Conservation (phyloP, 2,797 vertebrate genomes). For the Salarias fasciatus region DNA sequence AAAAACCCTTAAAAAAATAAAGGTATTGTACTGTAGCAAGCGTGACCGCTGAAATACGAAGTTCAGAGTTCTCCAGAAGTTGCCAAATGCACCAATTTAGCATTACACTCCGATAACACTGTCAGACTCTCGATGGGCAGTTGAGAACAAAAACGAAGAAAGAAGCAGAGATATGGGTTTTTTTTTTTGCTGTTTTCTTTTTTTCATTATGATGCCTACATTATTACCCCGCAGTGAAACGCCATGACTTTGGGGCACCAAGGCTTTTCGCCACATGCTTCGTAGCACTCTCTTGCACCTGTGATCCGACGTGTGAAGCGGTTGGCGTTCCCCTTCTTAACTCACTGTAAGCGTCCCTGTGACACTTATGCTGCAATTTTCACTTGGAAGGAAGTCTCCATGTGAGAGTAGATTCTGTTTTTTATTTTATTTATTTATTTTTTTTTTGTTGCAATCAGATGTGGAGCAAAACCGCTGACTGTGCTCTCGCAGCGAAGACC, state of each 20-base stretch:
- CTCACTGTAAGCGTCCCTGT: constrained; percentile 27
- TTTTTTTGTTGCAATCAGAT: constrained; percentile 43
- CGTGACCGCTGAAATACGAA: constrained; percentile 3
- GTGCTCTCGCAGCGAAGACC: constrained; percentile 25
- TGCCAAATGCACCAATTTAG: constrained; percentile 29
- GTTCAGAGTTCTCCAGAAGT: constrained; percentile 30
- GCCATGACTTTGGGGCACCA: constrained; percentile 26
- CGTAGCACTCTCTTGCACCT: constrained; percentile 23
- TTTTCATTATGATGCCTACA: constrained; percentile 11
- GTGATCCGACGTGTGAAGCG: constrained; percentile 15
- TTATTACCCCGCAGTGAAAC: constrained; percentile 12
- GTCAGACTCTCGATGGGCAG: neutral
- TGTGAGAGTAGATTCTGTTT: constrained; percentile 23
- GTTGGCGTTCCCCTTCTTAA: constrained; percentile 53
- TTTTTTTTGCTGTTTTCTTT: constrained; percentile 14
- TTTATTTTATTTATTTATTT: constrained; percentile 6
- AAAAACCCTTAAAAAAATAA: too few species aligned
- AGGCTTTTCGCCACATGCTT: constrained; percentile 33
- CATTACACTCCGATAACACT: neutral
- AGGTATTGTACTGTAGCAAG: constrained; percentile 19
- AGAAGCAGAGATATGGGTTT: neutral
- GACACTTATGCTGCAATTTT: constrained; percentile 48
- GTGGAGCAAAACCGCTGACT: constrained; percentile 37
- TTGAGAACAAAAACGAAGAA: neutral
- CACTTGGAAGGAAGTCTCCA: constrained; percentile 13